Percentiles rank a stretch among this genome's conserved stretches.
phyloP scores from a whole-genome alignment of 2,797 vertebrate species.

The Silurus aristotelis region DNA sequence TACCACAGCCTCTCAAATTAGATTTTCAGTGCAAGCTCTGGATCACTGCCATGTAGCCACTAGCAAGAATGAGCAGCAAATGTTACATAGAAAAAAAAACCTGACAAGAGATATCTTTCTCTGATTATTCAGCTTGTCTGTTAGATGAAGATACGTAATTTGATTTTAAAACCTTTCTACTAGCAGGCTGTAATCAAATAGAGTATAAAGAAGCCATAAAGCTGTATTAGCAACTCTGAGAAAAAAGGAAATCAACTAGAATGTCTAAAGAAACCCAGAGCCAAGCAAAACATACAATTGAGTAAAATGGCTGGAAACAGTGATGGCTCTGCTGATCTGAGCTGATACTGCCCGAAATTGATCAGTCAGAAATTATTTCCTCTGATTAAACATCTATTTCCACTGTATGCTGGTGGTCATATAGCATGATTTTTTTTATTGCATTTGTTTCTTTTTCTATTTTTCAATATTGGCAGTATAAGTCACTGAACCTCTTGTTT shows the following conservation, averaged over 20 bases:
- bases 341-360: conserved; percentile 56
- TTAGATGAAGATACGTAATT: conserved; percentile 61
- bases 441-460: conserved; percentile 13
- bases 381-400: conserved; percentile 46
- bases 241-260: conserved; percentile 49
- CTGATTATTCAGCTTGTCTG: conserved; percentile 39
- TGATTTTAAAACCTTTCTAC: conserved; percentile 63
- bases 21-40: conserved; percentile 58
- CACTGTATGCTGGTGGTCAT: conserved; percentile 36
- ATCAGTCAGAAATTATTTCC: conserved; percentile 60
- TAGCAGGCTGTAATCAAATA: conserved; percentile 54
- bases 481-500: neutral
- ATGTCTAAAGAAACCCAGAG: conserved; percentile 51
- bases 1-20: conserved; percentile 58
- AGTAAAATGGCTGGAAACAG: conserved; percentile 56
- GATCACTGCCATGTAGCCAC: conserved; percentile 60
- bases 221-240: conserved; percentile 56
- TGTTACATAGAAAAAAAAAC: conserved; percentile 44
- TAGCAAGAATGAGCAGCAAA: conserved; percentile 61
- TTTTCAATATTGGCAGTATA: neutral
- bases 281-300: conserved; percentile 52
- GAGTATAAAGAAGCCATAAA: conserved; percentile 62
- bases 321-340: conserved; percentile 52
- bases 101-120: conserved; percentile 50
- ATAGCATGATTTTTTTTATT: conserved; percentile 19